Conservation (phyloP, 2,797 vertebrate genomes). For the Molossus alvarezi region DNA sequence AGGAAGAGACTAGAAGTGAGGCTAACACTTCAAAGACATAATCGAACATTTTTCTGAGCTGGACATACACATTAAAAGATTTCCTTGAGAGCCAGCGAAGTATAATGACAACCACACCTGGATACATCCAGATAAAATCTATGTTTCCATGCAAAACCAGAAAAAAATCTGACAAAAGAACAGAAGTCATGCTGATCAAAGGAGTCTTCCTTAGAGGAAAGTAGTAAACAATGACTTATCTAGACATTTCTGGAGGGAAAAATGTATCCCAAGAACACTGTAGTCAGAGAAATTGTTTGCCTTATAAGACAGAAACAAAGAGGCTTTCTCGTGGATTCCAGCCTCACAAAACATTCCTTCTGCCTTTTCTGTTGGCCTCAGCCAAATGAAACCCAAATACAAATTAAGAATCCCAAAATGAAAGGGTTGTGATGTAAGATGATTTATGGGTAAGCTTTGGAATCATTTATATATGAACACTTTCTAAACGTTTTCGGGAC, state of each 20-base stretch:
- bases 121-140: neutral
- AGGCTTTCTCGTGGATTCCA: neutral
- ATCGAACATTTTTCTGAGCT: neutral
- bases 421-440: neutral
- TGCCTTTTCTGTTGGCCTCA: neutral
- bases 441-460: neutral
- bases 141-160: neutral
- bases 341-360: neutral
- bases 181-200: neutral
- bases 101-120: neutral
- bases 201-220: neutral
- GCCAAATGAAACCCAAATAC: neutral
- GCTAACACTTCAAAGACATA: neutral
- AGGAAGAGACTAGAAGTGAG: neutral
- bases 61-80: neutral
- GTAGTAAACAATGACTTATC: neutral
- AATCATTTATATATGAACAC: neutral
- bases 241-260: neutral
- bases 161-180: neutral
- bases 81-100: neutral
- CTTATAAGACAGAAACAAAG: neutral
- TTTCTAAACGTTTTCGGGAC: neutral
- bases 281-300: neutral
- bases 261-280: neutral
- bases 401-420: neutral